phyloP scores from a whole-genome alignment of 2,888 invertebrate species.

The Mythimna lalbum region DNA sequence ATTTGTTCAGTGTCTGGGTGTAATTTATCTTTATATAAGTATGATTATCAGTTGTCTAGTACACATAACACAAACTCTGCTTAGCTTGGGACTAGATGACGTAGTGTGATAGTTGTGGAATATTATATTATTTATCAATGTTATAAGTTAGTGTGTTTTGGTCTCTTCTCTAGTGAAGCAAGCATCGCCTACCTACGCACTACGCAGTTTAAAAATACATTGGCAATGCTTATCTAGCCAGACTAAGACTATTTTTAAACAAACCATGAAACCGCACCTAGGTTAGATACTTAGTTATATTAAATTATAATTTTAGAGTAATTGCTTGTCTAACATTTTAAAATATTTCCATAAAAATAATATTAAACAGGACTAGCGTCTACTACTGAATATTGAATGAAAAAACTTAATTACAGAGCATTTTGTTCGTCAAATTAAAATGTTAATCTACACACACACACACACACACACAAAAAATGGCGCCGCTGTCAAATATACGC shows the following conservation, averaged over 20 bases:
- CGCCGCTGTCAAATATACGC: constrained; percentile 12
- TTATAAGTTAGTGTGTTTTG: background rate
- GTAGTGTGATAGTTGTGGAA: too few relatives aligned
- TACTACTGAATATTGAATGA: background rate
- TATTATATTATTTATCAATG: background rate
- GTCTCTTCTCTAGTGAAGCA: background rate
- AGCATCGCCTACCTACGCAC: background rate
- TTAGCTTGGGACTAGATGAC: too few relatives aligned
- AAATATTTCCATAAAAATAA: background rate
- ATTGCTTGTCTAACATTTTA: background rate
- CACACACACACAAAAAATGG: background rate
- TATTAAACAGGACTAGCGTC: background rate
- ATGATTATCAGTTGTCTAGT: too few relatives aligned
- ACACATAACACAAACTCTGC: too few relatives aligned
- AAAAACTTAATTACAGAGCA: background rate
- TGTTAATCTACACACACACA: background rate
- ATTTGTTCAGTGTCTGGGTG: too few relatives aligned
- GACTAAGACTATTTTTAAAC: background rate
- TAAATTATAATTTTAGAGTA: background rate
- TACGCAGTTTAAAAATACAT: constrained; percentile 14
- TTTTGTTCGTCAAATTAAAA: constrained; percentile 14
- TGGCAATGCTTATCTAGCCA: constrained; percentile 11
- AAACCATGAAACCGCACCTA: background rate
- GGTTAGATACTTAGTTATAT: background rate
- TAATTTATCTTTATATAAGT: too few relatives aligned